Evolutionary conservation across 2,113 vertebrate genomes (phyloP).

Genomic region (Dicrurus megarhynchus): DNA sequence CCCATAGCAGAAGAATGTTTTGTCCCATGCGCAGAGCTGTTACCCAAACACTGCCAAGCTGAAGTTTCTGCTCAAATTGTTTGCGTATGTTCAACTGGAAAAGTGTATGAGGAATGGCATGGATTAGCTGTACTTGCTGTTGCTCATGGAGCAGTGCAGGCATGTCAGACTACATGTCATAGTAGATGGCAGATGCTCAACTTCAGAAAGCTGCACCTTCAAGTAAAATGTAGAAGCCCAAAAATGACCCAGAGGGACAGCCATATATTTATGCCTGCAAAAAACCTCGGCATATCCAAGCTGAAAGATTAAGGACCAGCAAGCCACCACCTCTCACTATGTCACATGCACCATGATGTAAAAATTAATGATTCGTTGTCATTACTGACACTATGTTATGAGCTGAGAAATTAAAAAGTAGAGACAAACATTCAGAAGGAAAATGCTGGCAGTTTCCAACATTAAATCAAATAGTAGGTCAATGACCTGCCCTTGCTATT

Average conservation of each 20-base stretch:
- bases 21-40: neutral
- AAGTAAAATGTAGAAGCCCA: neutral
- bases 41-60: conserved; percentile 19
- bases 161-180: neutral
- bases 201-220: neutral
- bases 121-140: conserved; percentile 17
- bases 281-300: neutral
- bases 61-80: conserved; percentile 37
- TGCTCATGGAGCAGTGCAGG: neutral
- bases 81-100: conserved; percentile 25
- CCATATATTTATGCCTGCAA: neutral
- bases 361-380: neutral
- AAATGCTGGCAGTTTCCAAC: neutral
- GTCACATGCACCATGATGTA: neutral
- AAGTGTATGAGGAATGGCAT: neutral
- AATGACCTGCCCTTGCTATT: neutral
- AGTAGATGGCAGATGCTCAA: neutral
- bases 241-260: neutral
- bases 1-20: neutral
- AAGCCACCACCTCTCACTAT: neutral
- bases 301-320: neutral
- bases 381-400: fast-evolving
- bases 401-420: neutral
- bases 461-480: neutral
- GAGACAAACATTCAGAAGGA: neutral